These are phyloP conservation scores for Gallinago stenura DNA, from an alignment of 2,797 vertebrate genomes.

Conservation along the genomic window DNA sequence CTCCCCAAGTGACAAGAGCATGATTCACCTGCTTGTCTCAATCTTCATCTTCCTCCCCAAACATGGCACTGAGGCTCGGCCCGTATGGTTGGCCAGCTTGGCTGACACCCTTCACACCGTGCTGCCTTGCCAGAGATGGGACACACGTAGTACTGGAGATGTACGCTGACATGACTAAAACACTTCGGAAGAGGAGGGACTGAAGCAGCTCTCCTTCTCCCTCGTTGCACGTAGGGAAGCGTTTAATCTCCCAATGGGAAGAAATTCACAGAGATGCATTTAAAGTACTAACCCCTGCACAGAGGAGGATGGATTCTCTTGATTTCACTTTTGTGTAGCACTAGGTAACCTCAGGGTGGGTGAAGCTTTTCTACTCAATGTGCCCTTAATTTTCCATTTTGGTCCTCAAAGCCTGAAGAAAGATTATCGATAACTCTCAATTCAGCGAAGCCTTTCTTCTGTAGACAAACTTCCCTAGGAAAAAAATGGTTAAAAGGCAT, in stretches of 20 bases:
- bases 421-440: not conserved
- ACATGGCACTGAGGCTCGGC: not conserved
- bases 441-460: not conserved
- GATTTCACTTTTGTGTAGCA: not conserved
- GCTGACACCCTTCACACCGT: not conserved
- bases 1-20: not conserved
- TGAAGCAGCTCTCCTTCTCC: not conserved
- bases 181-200: not conserved
- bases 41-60: not conserved
- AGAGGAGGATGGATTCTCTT: not conserved
- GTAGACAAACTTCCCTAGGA: not conserved
- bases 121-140: not conserved
- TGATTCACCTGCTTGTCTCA: not conserved
- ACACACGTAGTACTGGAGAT: not conserved
- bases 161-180: not conserved
- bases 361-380: not conserved
- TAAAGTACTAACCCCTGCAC: not conserved
- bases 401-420: not conserved
- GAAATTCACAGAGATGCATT: not conserved
- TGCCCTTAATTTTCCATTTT: not conserved
- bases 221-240: rapidly evolving
- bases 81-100: not conserved
- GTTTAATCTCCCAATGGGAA: not conserved
- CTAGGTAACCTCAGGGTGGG: rapidly evolving
- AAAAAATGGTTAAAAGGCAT: not conserved